Evolutionary conservation across 1,140 invertebrate species (phyloP), one percentile per base, ranked within the genome.

Genomic region (Drosophila repletoides): DNA sequence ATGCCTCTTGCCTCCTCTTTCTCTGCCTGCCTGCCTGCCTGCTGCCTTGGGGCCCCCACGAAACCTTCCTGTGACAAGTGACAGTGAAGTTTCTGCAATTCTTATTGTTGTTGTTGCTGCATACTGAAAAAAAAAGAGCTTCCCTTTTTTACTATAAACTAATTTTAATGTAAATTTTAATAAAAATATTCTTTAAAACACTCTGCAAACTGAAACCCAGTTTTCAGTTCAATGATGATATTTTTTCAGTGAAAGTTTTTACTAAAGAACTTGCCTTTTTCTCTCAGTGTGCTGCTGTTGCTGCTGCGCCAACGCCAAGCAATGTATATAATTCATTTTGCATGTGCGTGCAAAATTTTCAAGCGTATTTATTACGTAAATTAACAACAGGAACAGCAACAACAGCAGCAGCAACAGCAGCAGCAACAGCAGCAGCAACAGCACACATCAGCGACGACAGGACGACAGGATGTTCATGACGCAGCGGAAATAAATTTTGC

Each of bases 281-380:
- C n/a, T n/a, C n/a, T n/a, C n/a, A n/a, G n/a, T n/a, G n/a, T 64
- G 36, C 2, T 43, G 53, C 1, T 72, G 45, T 10, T 72, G 73
- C 21, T 60, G 46, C 61, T 79, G 48, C 71, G 66, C 61, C 43
- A 55, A 70, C 58, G 65, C 52, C 58, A 63, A 60, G 74, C 80
- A 66, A 72, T 66, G 80, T 86, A 72, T 66, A 75, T 86, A 68
- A 84, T 84, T 86, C 75, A 86, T 86, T 87, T 86, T 87, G 81
- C 79, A 84, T 86, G 81, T 86, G 80, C 81, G 81, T 86, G 80
- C 80, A 80, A 65, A 75, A 80, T 86, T 87, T 86, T 87, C 81
- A 86, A 80, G 80, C 81, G 81, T 86, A 87, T 87, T 86, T 86
- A 86, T 87, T 87, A 86, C 80, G 81, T 79, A 86, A 87, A 84